These are phyloP conservation scores for Vulpes ferrilata DNA, from an alignment of 2,113 vertebrate species.

Conservation along the genomic window DNA sequence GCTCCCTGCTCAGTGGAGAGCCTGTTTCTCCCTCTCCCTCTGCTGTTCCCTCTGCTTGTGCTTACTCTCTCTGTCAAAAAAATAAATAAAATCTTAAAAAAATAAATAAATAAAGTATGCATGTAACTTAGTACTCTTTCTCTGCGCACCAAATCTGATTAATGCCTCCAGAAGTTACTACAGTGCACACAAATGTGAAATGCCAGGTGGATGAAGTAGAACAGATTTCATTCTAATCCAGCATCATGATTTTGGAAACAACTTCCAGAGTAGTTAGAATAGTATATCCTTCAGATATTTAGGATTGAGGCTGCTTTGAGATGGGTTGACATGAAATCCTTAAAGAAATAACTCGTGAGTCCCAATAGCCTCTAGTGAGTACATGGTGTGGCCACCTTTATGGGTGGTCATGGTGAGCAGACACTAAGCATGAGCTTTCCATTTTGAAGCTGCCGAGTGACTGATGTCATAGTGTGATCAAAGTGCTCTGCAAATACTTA, in stretches of 20 bases:
- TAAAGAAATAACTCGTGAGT: background rate
- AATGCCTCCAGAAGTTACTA: background rate
- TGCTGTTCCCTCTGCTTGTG: no score
- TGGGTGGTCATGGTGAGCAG: conserved; percentile 14
- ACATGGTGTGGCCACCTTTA: background rate
- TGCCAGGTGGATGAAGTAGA: conserved; percentile 42
- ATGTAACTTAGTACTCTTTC: conserved; percentile 12
- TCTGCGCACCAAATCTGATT: background rate
- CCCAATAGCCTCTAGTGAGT: background rate
- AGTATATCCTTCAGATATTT: conserved; percentile 26
- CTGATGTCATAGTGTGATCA: conserved; percentile 67
- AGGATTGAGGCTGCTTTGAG: background rate
- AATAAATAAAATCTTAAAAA: no score
- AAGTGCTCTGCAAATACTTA: conserved; percentile 79
- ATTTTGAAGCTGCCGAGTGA: conserved; percentile 56
- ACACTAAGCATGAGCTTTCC: conserved; percentile 53
- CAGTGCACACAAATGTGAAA: conserved; percentile 31
- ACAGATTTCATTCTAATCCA: conserved; percentile 1
- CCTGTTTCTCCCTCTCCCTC: no score
- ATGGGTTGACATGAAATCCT: conserved; percentile 13
- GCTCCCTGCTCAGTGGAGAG: no score
- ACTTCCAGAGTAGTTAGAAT: conserved; percentile 48
- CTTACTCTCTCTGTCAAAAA: no score
- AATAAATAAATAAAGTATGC: background rate
- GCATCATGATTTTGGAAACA: conserved; percentile 17